phyloP scores from a whole-genome alignment of 2,888 invertebrate species.

The Parascotia fuliginaria region DNA sequence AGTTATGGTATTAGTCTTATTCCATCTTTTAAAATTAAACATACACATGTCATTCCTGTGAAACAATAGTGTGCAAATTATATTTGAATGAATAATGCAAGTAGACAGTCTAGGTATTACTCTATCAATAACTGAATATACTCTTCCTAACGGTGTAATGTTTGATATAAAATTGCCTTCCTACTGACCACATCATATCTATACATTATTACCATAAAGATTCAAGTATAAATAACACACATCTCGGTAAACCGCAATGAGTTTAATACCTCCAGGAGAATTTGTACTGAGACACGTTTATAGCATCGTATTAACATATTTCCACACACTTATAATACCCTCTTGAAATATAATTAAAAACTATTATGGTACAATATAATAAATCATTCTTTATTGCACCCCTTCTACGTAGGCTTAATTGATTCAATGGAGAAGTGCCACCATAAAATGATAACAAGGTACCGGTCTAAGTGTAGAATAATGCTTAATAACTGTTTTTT shows the following conservation, averaged over 20 bases:
- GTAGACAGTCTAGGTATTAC: too few species aligned
- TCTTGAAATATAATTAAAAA: conserved; percentile 77
- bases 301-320: conserved; percentile 26
- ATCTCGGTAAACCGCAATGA: conserved; percentile 3
- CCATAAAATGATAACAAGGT: conserved; percentile 74
- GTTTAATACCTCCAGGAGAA: conserved; percentile 21
- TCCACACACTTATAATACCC: conserved; percentile 40
- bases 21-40: too few species aligned
- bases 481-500: conserved; percentile 40
- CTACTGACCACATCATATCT: background rate
- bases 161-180: background rate
- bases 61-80: too few species aligned
- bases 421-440: conserved; percentile 69
- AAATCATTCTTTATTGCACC: conserved; percentile 78
- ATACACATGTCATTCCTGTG: too few species aligned
- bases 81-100: too few species aligned
- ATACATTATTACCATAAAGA: background rate
- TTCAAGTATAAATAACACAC: background rate
- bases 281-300: conserved; percentile 24
- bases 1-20: too few species aligned
- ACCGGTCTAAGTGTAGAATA: conserved; percentile 44
- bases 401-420: conserved; percentile 71
- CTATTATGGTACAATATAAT: conserved; percentile 68
- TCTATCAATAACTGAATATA: too few species aligned
- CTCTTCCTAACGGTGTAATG: background rate